Percentiles rank a stretch among this genome's conserved stretches.
Evolutionary conservation across 2,888 invertebrate species (phyloP).

Genomic region (Tenodera sinensis): DNA sequence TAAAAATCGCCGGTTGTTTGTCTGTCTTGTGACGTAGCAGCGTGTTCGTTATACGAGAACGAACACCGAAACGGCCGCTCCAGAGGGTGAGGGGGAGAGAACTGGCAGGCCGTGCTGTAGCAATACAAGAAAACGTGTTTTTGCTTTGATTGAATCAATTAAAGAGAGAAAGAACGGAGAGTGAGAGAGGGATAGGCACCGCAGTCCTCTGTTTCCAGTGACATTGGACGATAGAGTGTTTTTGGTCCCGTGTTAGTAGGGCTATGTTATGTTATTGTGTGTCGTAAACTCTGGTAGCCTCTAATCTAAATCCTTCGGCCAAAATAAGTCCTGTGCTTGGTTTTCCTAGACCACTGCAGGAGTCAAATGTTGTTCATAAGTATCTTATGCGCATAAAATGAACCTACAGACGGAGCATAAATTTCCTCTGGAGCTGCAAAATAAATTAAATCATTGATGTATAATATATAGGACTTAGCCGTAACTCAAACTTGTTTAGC

Average conservation of each 20-base stretch:
- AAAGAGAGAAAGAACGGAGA: slow-evolving; percentile 17
- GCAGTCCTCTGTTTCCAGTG: slow-evolving; percentile 20
- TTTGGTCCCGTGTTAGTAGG: not conserved
- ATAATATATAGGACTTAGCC: no score
- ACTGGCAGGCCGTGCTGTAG: not conserved
- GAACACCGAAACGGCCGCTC: not conserved
- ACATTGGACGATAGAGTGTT: slow-evolving; percentile 13
- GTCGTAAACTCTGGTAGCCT: not conserved
- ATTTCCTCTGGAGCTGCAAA: no score
- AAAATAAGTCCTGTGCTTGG: not conserved
- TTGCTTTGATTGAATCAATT: slow-evolving; percentile 30
- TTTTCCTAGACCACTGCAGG: not conserved
- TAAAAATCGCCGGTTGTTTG: not conserved
- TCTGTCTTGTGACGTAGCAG: not conserved
- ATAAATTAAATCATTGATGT: no score
- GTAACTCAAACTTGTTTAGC: no score
- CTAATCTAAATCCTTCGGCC: not conserved
- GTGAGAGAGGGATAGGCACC: not conserved
- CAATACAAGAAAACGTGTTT: slow-evolving; percentile 27
- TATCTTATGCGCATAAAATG: no score
- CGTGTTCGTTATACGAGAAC: not conserved
- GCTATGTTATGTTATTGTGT: slow-evolving; percentile 1
- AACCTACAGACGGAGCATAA: no score
- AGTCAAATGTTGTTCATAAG: no score
- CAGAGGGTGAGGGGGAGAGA: not conserved